Evolutionary conservation across 2,113 vertebrate genomes (phyloP), one percentile per base, ranked within the genome.

Genomic region (Empidonax alnorum): DNA sequence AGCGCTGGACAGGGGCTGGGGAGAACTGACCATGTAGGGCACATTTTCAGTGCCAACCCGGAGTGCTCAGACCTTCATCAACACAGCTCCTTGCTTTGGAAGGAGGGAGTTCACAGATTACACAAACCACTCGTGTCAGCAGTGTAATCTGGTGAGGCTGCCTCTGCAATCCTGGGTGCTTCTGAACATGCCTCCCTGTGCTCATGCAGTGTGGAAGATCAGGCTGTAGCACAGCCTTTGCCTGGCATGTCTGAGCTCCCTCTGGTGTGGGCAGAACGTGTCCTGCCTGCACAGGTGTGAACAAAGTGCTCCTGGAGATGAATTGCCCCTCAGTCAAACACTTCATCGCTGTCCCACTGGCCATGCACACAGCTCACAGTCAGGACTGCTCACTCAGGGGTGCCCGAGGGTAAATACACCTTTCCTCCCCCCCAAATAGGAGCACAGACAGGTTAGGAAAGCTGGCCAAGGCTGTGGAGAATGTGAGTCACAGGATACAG

Each of bases 61-160:
- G 35, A 35, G 25, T 0, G 7, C 1, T 1, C 0, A 1, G 27
- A 37, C 11, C 37, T 74, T 55, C 62, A 24, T 15, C 33, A 42
- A 7, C 35, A 31, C 18, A 30, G 18, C 33, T 49, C 17, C 25
- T 44, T 78, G 17, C 33, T 67, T 87, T 44, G 61, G 41, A 22
- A 75, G 41, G 42, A 88, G 31, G 61, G 47, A 56, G 18, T 44
- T 78, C 7, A 28, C 19, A 42, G 33, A 44, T 77, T 50, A 2
- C 33, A 13, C 8, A 16, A 84, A 21, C 6, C 11, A 15, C 35
- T 74, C 17, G 20, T 19, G 25, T 58, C 33, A 52, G 56, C 30
- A 14, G 2, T 69, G 6, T 59, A 49, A 53, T 17, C 22, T 7
- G 59, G 24, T n/a, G 41, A 55, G 47, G 46, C 30, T 7, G 7